Base-by-base conservation (phyloP, 2,888 invertebrate genomes). In the Icerya purchasi region DNA sequence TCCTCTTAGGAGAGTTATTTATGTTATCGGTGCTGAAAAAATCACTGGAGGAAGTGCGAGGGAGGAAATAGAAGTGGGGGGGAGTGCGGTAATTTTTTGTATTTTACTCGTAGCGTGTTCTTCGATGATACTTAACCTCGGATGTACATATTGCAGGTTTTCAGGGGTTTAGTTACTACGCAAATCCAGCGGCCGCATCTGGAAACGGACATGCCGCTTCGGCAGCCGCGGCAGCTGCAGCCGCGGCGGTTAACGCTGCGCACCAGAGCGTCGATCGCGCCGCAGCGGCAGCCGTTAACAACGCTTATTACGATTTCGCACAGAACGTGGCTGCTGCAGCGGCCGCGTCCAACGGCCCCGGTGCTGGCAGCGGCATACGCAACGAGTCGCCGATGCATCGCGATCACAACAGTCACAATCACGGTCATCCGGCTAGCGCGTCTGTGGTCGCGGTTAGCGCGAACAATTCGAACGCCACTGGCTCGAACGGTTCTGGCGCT, bases 181-280 rank as follows among this genome's bases (percentile, higher is more conserved):
- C 72, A 61, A 67, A 68, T 61, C 68, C 74, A 73, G 75, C 72
- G 73, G 75, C 75, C 68, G 67, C 73, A 67, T n/a, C n/a, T n/a
- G n/a, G n/a, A n/a, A n/a, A n/a, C n/a, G n/a, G n/a, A n/a, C n/a
- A n/a, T n/a, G n/a, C n/a, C n/a, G n/a, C n/a, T n/a, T n/a, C n/a
- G n/a, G 68, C 72, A 70, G 68, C 78, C 75, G 75, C 79, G 75
- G 74, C 81, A 69, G 69, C 69, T 63, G 66, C 65, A 69, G 70
- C 72, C 65, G 74, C 78, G 75, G 75, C 73, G 67, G 66, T 70
- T 75, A 74, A 76, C 75, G 69, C 68, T 68, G 62, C 59, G 49
- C 61, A 55, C 53, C 59, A 49, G 50, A 53, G 56, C 20, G 61
- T 55, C 22, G 61, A 64, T 20, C 63, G 64, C 53, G 66, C 78